These are phyloP conservation scores for Machaerirhynchus nigripectus DNA, from an alignment of 2,113 vertebrate genomes.

Conservation along the genomic window DNA sequence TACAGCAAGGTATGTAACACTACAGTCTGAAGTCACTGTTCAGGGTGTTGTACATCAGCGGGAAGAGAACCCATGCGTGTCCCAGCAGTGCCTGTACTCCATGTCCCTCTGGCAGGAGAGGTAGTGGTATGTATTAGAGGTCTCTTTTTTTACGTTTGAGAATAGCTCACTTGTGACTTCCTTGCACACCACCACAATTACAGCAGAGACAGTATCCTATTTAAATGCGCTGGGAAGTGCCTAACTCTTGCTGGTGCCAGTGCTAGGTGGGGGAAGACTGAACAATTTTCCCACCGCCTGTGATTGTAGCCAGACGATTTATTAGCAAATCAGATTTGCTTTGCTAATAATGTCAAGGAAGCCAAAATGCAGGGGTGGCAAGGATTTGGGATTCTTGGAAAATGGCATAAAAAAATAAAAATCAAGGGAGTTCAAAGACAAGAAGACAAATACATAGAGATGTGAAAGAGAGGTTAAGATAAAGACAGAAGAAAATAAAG, in stretches of 20 bases:
- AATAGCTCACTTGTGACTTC: neutral
- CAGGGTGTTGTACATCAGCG: neutral
- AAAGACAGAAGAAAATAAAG: neutral
- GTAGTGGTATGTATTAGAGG: neutral
- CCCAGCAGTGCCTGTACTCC: neutral
- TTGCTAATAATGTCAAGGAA: conserved; percentile 10
- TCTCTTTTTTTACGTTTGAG: neutral
- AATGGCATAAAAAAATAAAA: neutral
- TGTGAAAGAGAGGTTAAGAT: neutral
- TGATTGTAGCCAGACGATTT: neutral
- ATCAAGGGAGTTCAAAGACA: neutral
- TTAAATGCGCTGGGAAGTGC: neutral
- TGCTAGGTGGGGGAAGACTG: neutral
- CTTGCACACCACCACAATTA: neutral
- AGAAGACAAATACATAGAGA: neutral
- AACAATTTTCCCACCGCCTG: neutral
- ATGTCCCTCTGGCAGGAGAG: neutral
- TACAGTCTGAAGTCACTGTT: neutral
- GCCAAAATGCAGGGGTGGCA: neutral
- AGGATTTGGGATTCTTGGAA: neutral
- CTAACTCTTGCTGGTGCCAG: neutral
- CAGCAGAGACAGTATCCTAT: neutral
- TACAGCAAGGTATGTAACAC: neutral
- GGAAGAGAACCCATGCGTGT: neutral
- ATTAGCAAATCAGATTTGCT: conserved; percentile 21